Conservation (phyloP, 2,797 vertebrate genomes). For the Enteromius treurensis region DNA sequence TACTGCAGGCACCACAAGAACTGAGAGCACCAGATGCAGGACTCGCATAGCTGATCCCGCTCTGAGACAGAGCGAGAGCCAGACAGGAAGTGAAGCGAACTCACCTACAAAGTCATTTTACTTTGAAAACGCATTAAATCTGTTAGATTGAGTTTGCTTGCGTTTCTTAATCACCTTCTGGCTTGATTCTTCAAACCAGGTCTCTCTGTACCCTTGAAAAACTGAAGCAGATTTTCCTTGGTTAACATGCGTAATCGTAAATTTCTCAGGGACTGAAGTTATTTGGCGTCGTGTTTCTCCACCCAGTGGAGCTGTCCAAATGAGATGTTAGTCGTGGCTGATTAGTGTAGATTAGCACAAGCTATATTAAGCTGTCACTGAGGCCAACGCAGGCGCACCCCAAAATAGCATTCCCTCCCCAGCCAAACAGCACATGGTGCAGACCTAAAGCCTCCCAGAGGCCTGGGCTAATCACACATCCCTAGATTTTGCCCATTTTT, state of each 20-base stretch:
- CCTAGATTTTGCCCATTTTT: background rate
- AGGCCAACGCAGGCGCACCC: constrained; percentile 12
- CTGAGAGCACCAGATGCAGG: constrained; percentile 43
- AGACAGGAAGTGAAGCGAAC: constrained; percentile 1
- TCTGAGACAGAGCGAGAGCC: constrained; percentile 11
- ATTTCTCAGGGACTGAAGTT: constrained; percentile 41
- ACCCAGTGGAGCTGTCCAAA: constrained; percentile 43
- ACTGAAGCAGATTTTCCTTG: constrained; percentile 15
- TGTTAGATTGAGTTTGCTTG: constrained; percentile 16
- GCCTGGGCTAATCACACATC: constrained; percentile 27
- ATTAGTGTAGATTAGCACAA: constrained; percentile 59
- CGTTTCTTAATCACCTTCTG: constrained; percentile 21
- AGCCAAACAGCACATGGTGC: constrained; percentile 26
- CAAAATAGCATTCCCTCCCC: constrained; percentile 47
- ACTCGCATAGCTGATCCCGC: constrained; percentile 46
- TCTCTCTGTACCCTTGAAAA: constrained; percentile 24
- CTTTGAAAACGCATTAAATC: constrained; percentile 27
- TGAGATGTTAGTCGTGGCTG: constrained; percentile 58
- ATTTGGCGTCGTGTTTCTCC: constrained; percentile 41
- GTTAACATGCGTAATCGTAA: constrained; percentile 38
- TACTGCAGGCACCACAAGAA: constrained; percentile 20
- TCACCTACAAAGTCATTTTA: constrained; percentile 41
- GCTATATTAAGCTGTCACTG: constrained; percentile 58
- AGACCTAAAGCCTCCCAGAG: constrained; percentile 17
- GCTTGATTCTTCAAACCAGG: constrained; percentile 33